These are phyloP conservation scores for Adelosebastes latens DNA, from an alignment of 2,797 vertebrate genomes.

Conservation along the genomic window DNA sequence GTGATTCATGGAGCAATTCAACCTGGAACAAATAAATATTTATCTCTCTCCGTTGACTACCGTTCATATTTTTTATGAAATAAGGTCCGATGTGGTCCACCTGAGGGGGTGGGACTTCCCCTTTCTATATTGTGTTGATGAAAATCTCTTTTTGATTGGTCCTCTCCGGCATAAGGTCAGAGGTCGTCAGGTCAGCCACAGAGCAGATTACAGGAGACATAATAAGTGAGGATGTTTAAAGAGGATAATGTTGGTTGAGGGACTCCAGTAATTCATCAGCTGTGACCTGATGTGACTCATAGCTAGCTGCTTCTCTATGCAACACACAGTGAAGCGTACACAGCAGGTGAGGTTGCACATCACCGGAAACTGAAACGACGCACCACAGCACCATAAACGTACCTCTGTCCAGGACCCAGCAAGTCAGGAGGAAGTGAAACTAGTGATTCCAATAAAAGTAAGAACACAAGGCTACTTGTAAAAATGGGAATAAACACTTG, in stretches of 20 bases:
- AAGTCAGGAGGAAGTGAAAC: background rate
- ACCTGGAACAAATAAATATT: no score
- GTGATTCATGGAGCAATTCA: no score
- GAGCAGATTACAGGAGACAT: background rate
- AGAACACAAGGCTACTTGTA: background rate
- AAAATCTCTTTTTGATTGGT: no score
- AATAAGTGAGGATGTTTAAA: background rate
- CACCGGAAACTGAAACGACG: no score
- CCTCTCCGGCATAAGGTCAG: no score
- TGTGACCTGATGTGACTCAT: background rate
- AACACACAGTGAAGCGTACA: background rate
- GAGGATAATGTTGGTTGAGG: background rate
- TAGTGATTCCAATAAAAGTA: background rate
- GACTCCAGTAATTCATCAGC: slow-evolving; percentile 14
- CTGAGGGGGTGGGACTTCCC: no score
- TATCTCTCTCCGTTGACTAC: no score
- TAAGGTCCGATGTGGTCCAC: no score
- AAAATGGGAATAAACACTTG: background rate
- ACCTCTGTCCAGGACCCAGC: background rate
- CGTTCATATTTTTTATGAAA: no score
- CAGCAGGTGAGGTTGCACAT: no score
- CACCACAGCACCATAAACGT: background rate
- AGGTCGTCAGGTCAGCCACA: background rate
- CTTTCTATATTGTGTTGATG: no score
- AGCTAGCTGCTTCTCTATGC: background rate